Base-by-base conservation (phyloP, 1,140 invertebrate genomes). In the Euwallacea similis region DNA sequence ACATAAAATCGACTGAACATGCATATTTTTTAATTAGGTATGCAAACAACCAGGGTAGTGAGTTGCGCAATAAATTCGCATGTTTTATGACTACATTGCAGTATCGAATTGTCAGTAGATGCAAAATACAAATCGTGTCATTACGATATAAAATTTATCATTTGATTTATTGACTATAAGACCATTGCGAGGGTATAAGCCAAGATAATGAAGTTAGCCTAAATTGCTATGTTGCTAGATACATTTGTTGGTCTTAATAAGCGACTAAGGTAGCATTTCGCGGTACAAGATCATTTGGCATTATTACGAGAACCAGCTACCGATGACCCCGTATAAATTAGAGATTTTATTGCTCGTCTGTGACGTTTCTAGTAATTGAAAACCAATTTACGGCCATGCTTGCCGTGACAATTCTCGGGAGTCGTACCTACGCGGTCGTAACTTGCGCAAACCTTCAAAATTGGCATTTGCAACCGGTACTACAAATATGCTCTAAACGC, bases 361-460 rank as follows among this genome's bases (percentile, higher is more conserved):
- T 66, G 63, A 66, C 63, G 63, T 55, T 66, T 55, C 63, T 66
- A 66, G 50, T 66, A 66, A 66, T 66, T 66, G 63, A 66, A 66
- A 66, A 41, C 47, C 11, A 55, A 66, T 66, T 66, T 66, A 66
- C 63, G 41, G 41, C 50, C 63, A 50, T 42, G n/a, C 7, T 53
- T 55, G n/a, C 47, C 10, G 50, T 55, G 63, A 66, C 63, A 66
- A 66, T 46, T 66, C 63, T 55, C 50, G 50, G 50, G 47, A 66
- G 43, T 66, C 47, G 15, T 66, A 42, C 63, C 63, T 66, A 66
- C 63, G 63, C 63, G 63, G 21, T 66, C 47, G 63, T 66, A 66
- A 63, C 21, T 63, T 63, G 21, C 42, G 59, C n/a, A 16, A 42
- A 61, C 59, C 59, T 61, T 61, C 21, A 43, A 61, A 61, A 61